A percentile compares a stretch with the other conserved stretches of the same genome.
Evolutionary conservation across 2,888 invertebrate species (phyloP).

Genomic region (Ceratothoa steindachneri): DNA sequence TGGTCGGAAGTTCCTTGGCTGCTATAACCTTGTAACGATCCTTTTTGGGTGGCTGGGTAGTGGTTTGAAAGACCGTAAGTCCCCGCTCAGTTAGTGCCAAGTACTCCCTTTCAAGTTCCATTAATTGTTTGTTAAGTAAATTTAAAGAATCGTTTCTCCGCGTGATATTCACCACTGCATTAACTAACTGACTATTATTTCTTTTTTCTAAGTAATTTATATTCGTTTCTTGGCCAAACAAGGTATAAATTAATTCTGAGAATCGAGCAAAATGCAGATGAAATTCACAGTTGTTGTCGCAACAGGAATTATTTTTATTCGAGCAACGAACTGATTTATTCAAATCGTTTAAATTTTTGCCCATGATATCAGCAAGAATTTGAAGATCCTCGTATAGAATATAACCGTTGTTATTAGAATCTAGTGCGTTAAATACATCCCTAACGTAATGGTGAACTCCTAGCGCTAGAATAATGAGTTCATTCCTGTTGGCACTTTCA

Average conservation of each 20-base stretch:
- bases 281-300: background rate
- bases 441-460: slow-evolving; percentile 42
- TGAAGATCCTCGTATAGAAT: slow-evolving; percentile 30
- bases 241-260: background rate
- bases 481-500: slow-evolving; percentile 19
- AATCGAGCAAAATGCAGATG: background rate
- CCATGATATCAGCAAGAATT: slow-evolving; percentile 31
- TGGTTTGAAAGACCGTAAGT: background rate
- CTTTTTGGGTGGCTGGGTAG: background rate
- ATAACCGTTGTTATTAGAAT: slow-evolving; percentile 21
- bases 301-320: background rate
- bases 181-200: background rate
- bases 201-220: background rate
- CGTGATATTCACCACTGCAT: background rate
- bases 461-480: slow-evolving; percentile 37
- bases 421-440: slow-evolving; percentile 37
- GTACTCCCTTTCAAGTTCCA: background rate
- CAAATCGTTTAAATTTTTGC: background rate
- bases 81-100: background rate
- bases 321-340: background rate
- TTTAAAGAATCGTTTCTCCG: background rate
- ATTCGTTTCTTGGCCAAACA: background rate
- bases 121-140: background rate
- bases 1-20: background rate
- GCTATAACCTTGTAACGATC: background rate